Conservation (phyloP, 2,888 invertebrate genomes). For the Odontocolon sp. region DNA sequence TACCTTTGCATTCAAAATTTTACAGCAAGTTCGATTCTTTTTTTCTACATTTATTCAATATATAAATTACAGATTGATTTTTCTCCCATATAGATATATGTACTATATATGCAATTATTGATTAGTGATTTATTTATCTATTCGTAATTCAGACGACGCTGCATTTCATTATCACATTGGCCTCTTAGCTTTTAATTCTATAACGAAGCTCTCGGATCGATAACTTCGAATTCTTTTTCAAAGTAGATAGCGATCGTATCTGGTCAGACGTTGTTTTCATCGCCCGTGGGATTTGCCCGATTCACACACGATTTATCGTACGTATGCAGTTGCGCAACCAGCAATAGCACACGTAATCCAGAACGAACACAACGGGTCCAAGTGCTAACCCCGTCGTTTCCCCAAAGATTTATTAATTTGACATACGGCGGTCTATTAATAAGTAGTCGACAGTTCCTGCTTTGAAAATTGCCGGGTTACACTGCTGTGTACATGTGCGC, state of each 20-base stretch:
- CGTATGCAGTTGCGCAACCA: constrained; percentile 48
- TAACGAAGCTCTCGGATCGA: no score
- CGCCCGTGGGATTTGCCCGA: constrained; percentile 32
- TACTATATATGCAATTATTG: no score
- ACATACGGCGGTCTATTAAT: constrained; percentile 66
- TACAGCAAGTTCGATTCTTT: no score
- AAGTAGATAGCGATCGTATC: constrained; percentile 30
- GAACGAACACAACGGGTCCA: constrained; percentile 58
- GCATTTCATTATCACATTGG: no score
- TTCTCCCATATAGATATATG: no score
- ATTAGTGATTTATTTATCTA: no score
- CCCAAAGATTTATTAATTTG: constrained; percentile 66
- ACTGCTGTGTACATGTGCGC: constrained; percentile 12
- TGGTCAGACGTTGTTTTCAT: constrained; percentile 26
- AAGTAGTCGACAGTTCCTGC: constrained; percentile 63
- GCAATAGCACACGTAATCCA: constrained; percentile 37
- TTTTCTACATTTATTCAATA: no score
- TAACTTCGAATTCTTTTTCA: not conserved
- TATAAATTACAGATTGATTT: no score
- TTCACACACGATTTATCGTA: constrained; percentile 33
- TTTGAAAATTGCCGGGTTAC: constrained; percentile 62
- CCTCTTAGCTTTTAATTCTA: no score
- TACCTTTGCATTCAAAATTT: no score
- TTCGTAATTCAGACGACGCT: no score
- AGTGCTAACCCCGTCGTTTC: constrained; percentile 38